phyloP scores from a whole-genome alignment of 2,797 vertebrate species.

The Pelochelys cantorii region DNA sequence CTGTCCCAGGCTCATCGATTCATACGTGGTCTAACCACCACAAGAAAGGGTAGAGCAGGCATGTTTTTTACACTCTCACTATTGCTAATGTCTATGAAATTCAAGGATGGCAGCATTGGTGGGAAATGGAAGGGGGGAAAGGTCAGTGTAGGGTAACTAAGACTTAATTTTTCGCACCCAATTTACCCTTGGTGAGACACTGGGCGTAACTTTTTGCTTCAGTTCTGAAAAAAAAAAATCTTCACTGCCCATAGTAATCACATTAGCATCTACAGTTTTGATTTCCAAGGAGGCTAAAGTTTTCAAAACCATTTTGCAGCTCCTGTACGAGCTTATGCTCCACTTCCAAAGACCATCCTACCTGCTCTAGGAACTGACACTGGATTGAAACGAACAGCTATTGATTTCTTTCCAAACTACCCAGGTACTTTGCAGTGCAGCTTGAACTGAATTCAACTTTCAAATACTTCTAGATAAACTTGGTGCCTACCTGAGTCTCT shows the following conservation, averaged over 20 bases:
- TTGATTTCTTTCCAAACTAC: neutral
- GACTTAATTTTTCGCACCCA: neutral
- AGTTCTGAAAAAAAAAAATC: neutral
- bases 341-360: neutral
- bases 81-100: neutral
- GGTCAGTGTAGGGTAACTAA: neutral
- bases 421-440: conserved; percentile 1
- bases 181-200: neutral
- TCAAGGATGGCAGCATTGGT: neutral
- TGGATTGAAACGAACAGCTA: neutral
- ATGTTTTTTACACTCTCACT: neutral
- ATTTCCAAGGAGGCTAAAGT: conserved; percentile 7
- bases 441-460: neutral
- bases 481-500: neutral
- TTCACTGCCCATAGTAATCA: neutral
- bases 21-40: neutral
- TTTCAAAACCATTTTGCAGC: conserved; percentile 1
- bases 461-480: neutral
- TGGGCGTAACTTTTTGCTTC: neutral
- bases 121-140: neutral
- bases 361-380: neutral
- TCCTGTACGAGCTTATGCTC: neutral
- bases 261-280: neutral
- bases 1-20: neutral
- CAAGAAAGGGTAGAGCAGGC: neutral